These are phyloP conservation scores for Cherax quadricarinatus DNA, from an alignment of 1,140 invertebrate species.

Conservation along the genomic window DNA sequence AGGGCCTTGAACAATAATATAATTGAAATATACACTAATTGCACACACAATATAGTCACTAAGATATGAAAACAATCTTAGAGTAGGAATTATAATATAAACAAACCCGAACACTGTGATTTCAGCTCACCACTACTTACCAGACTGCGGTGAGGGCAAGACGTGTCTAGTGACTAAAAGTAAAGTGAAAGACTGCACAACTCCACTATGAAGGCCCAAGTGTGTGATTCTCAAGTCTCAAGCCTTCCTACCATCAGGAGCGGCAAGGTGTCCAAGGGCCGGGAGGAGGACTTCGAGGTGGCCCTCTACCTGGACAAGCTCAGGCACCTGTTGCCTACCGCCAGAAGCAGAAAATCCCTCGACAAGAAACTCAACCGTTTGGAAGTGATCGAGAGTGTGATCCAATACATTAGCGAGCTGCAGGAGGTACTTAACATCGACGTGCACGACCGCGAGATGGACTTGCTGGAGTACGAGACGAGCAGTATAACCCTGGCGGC, in stretches of 20 bases:
- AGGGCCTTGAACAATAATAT: too few relatives aligned
- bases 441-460: conserved; percentile 63
- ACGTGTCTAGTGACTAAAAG: conserved; percentile 4
- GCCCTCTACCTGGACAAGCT: conserved; percentile 61
- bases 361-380: conserved; percentile 60
- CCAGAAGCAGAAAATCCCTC: conserved; percentile 37
- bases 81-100: too few relatives aligned
- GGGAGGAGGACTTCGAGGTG: conserved; percentile 56
- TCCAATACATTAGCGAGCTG: conserved; percentile 66
- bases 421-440: conserved; percentile 61
- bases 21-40: too few relatives aligned
- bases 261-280: conserved; percentile 61
- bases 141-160: background rate
- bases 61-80: too few relatives aligned
- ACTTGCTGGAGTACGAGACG: conserved; percentile 61
- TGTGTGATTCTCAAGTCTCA: conserved; percentile 42
- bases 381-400: conserved; percentile 62
- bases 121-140: conserved; percentile 43
- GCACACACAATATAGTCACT: too few relatives aligned
- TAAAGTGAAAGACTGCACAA: background rate
- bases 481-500: conserved; percentile 63
- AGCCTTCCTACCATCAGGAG: conserved; percentile 61
- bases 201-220: conserved; percentile 61
- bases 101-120: conserved; percentile 43
- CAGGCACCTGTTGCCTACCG: conserved; percentile 55